These are phyloP conservation scores for Choristoneura rosaceana DNA, from an alignment of 2,888 invertebrate species.

Conservation along the genomic window DNA sequence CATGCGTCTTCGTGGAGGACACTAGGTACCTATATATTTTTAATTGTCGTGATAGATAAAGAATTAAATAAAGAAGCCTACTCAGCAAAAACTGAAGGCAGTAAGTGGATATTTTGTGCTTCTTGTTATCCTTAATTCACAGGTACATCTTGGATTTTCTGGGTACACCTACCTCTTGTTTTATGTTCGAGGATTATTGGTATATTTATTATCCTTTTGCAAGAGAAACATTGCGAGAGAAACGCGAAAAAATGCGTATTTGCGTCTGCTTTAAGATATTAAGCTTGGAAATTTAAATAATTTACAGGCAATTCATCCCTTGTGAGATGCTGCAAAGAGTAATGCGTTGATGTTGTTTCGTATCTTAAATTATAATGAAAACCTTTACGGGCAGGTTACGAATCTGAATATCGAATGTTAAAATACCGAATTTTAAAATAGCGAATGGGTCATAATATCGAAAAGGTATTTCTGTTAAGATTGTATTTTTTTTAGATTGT, in stretches of 20 bases:
- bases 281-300: not conserved
- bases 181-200: conserved; percentile 23
- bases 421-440: too few species aligned
- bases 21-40: too few species aligned
- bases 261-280: conserved; percentile 8
- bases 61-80: conserved; percentile 11
- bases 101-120: conserved; percentile 40
- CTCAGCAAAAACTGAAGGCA: conserved; percentile 18
- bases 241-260: conserved; percentile 16
- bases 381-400: too few species aligned
- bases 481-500: too few species aligned
- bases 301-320: not conserved
- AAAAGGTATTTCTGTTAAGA: too few species aligned
- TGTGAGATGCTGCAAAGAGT: not conserved
- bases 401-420: too few species aligned
- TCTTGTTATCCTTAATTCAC: conserved; percentile 40
- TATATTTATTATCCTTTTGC: conserved; percentile 29
- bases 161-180: conserved; percentile 4
- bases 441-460: too few species aligned
- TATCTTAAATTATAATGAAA: not conserved
- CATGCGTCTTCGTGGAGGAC: too few species aligned
- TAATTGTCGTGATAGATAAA: not conserved
- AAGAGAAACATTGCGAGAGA: conserved; percentile 16
- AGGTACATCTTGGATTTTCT: conserved; percentile 28
- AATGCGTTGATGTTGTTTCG: not conserved